Conservation (phyloP, 2,888 invertebrate species). For the Ischnura elegans region DNA sequence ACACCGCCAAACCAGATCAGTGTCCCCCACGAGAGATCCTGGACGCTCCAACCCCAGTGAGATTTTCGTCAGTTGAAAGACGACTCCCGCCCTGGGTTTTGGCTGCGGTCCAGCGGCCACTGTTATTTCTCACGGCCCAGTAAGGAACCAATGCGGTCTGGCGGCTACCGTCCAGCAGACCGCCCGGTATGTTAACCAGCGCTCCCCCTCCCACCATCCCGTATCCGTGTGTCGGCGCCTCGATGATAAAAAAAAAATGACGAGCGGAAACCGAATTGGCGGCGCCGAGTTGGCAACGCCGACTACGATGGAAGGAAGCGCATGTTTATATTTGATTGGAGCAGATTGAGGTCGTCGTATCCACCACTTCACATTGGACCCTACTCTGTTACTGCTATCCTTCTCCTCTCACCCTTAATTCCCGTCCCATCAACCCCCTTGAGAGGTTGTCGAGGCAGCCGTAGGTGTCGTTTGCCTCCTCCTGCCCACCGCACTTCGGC, state of each 20-base stretch:
- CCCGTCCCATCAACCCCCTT: too few relatives aligned
- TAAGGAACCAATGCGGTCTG: background rate
- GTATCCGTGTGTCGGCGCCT: background rate
- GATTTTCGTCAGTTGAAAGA: too few relatives aligned
- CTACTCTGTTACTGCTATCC: too few relatives aligned
- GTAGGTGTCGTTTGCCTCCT: too few relatives aligned
- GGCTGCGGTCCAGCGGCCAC: background rate
- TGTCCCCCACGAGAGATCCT: too few relatives aligned
- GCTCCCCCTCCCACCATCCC: background rate
- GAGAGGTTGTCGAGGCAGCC: too few relatives aligned
- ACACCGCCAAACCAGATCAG: too few relatives aligned
- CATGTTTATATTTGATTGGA: conserved; percentile 1
- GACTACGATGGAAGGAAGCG: background rate
- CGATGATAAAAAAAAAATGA: background rate
- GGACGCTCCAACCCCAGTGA: too few relatives aligned
- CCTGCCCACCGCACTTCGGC: too few relatives aligned
- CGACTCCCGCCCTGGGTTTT: too few relatives aligned
- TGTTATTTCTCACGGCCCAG: background rate
- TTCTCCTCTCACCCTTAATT: too few relatives aligned
- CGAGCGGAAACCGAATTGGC: background rate
- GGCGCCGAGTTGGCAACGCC: conserved; percentile 15
- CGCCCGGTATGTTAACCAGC: background rate
- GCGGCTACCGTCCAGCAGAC: background rate
- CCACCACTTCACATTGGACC: too few relatives aligned
- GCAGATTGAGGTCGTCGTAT: background rate